Base-by-base conservation (phyloP, 37 sponge, comb jelly and placozoan species). In the Oopsacas minuta region DNA sequence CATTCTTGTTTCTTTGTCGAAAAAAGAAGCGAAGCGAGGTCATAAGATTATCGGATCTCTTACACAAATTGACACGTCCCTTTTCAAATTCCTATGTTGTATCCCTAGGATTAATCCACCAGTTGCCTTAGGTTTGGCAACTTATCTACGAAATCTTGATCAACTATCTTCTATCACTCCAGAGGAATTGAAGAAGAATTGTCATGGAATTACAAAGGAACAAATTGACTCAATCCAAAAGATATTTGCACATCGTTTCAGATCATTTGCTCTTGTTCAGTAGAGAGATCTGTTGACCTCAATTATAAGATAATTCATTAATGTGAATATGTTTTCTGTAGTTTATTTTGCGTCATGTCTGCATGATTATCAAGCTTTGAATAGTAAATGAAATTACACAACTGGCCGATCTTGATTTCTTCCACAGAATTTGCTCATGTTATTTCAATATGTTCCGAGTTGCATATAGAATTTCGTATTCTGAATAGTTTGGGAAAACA, bases 1-100 rank as follows among this genome's bases (percentile, higher is more conserved):
- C 28, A 61, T 61, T 61, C 75, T 61, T 25, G 75, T 61, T 61
- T 10, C 75, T 25, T 61, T 61, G 30, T 61, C 75, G 75, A 61
- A n/a, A 20, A 25, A 61, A n/a, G 75, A 61, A 61, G 75, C 75
- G 30, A 61, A 61, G 30, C 75, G 75, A 3, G 75, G 75, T 61
- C 75, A 61, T n/a, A 61, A 61, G 22, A 61, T 61, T 20, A 61
- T 12, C 20, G 75, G 75, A 7, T 25, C 75, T 25, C 75, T 61
- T 34, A 32, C 75, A 5, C 20, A 34, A 61, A 61, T 61, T n/a
- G 75, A 61, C 7, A 61, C 75, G 28, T 34, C 75, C 7, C 75
- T 61, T 3, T 61, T 61, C 75, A 61, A 61, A 61, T 61, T 61
- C 75, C 5, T 61, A 25, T 32, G 30, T n/a, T 25, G 75, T 34